Evolutionary conservation across 2,113 vertebrate species (phyloP), one percentile per base, ranked within the genome.

Genomic region (Chloebia gouldiae): DNA sequence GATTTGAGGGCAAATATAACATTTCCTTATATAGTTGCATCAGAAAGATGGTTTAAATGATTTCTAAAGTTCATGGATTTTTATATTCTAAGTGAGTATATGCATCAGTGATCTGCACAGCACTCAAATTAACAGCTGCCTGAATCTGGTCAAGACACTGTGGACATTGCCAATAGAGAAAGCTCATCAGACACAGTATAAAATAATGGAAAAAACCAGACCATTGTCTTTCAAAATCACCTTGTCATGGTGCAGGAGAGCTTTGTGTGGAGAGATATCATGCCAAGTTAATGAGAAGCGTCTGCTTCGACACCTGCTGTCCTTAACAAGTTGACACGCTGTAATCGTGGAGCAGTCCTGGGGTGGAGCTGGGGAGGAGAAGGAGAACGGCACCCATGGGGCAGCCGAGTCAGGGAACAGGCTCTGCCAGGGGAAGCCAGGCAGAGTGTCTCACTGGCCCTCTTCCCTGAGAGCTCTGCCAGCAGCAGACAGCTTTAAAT

Each of bases 301-400:
- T 63, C 85, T 93, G 68, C 60, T 78, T 47, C 4, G 18, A 83
- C 60, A 81, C 68, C 70, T 70, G 75, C 93, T 95, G 79, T 61
- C 71, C 78, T 80, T 47, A 70, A 51, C 66, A 88, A 68, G 60
- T 13, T 60, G 87, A 56, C 42, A 56, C 5, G 28, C 64, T 86
- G 51, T 35, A 71, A 80, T 49, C 33, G 23, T 13, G 25, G 37
- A 90, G 60, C 44, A 78, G 31, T 56, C 35, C 56, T 0, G 4
- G 30, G 28, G 31, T 49, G 42, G 14, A 86, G 51, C 47, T 7
- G 10, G 21, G 68, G 33, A 73, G 30, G 4, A 40, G 22, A 61
- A 75, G 33, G 45, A 3, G 27, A 80, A 50, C 0, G 0, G 73
- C 50, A 88, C 9, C 50, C 63, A 61, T 0, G 1, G 56, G 28